Evolutionary conservation across 2,113 vertebrate genomes (phyloP).

Genomic region (Choloepus hoffmanni): DNA sequence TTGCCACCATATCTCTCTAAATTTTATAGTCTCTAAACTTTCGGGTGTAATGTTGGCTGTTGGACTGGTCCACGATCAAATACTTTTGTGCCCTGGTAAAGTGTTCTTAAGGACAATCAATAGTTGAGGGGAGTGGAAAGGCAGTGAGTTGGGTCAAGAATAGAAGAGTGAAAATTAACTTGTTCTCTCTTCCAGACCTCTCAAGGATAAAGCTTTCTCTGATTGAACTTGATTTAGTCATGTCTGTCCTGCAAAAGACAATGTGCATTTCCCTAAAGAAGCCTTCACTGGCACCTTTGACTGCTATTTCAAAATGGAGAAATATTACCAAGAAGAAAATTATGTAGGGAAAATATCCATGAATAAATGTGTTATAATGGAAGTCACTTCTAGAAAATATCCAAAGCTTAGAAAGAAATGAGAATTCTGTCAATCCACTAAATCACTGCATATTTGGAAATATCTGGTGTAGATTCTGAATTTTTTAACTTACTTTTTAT

Average conservation of each 20-base stretch:
- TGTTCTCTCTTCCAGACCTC: background rate
- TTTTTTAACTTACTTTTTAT: background rate
- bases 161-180: background rate
- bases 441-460: background rate
- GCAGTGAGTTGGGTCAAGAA: background rate
- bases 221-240: background rate
- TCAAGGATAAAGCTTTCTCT: background rate
- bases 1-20: background rate
- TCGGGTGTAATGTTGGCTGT: too few relatives aligned
- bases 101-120: background rate
- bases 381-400: background rate
- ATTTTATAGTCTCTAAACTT: background rate
- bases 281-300: background rate
- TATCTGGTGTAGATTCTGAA: background rate
- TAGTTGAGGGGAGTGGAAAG: background rate
- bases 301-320: background rate
- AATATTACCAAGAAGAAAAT: background rate
- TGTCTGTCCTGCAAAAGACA: background rate
- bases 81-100: too few relatives aligned
- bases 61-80: background rate
- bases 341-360: background rate
- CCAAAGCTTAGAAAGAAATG: background rate
- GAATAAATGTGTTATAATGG: background rate
- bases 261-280: background rate
- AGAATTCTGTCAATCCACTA: slow-evolving; percentile 29